Percentiles rank a stretch among this genome's conserved stretches.
Evolutionary conservation across 2,888 invertebrate genomes (phyloP).

Genomic region (Rosalia funebris): DNA sequence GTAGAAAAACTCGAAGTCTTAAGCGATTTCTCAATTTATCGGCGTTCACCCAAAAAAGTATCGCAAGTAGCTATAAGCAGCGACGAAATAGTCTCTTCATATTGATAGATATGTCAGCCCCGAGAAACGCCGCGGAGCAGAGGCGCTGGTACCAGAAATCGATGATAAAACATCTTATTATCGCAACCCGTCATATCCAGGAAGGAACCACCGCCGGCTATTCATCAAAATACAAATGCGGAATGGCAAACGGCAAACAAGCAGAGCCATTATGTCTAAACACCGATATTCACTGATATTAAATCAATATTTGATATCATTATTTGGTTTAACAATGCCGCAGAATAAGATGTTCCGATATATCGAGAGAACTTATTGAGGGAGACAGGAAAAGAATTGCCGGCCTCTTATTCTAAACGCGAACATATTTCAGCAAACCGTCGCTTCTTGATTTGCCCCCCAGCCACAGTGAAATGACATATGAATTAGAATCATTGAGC

Average conservation of each 20-base stretch:
- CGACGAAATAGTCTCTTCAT: not conserved
- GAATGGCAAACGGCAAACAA: slow-evolving; percentile 23
- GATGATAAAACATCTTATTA: slow-evolving; percentile 27
- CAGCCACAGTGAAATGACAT: too few species aligned
- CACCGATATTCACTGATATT: slow-evolving; percentile 14
- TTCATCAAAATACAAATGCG: slow-evolving; percentile 25
- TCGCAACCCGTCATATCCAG: slow-evolving; percentile 28
- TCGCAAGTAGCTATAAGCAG: not conserved
- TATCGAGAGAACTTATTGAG: not conserved
- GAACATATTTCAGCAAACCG: too few species aligned
- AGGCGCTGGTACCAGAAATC: slow-evolving; percentile 16
- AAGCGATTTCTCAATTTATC: not conserved
- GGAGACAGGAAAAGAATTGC: not conserved
- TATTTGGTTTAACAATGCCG: slow-evolving; percentile 8
- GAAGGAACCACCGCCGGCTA: slow-evolving; percentile 28
- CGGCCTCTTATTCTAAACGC: too few species aligned
- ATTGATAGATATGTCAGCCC: not conserved
- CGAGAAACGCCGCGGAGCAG: not conserved
- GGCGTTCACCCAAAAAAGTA: not conserved
- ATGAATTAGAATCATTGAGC: too few species aligned
- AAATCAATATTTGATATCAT: slow-evolving; percentile 25
- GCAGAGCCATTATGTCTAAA: slow-evolving; percentile 14
- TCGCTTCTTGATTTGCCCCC: too few species aligned
- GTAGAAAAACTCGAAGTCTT: not conserved
- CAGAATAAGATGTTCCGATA: slow-evolving; percentile 8